Evolutionary conservation across 2,113 vertebrate genomes (phyloP), one percentile per base, ranked within the genome.

Genomic region (Vanacampus margaritifer): DNA sequence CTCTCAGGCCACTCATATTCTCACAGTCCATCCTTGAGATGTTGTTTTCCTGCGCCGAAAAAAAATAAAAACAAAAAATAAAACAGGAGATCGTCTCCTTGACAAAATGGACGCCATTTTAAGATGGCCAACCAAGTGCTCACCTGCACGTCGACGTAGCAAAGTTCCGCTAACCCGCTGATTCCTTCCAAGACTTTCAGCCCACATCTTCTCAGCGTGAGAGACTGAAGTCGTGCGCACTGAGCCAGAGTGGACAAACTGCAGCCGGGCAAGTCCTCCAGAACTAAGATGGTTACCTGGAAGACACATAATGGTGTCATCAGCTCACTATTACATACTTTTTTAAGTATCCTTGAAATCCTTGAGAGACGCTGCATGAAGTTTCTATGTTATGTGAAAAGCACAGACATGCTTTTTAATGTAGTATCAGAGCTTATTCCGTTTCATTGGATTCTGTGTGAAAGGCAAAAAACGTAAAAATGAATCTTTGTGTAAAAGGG

Each of bases 101-200:
- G 12, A 53, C n/a, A 53, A 5, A 65, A 17, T 32, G 14, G 28
- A 21, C 28, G 3, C 3, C 14, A 10, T 60, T n/a, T 50, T 11
- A 48, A 46, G 28, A 45, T 13, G 32, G 32, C 16, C 14, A 17
- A 35, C 17, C 39, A 58, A 68, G 32, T 46, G 6, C 57, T 62
- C 90, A 98, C 96, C 95, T 95, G 94, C 8, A 89, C 88, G 71
- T 98, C 93, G 48, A 97, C 88, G 60, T 92, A 92, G 73, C 91
- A 87, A 3, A 99, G 85, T 21, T 90, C 75, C 83, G 78, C 83
- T 74, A 95, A 92, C 41, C 76, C 79, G 70, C 67, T 90, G 73
- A 98, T 64, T 71, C 92, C 87, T 2, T 96, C 91, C 80, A 99
- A 73, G 0, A 92, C 88, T 67, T 67, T 88, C 73, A 99, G 90